Conservation (phyloP, 2,797 vertebrate genomes). For the Chelonia mydas region DNA sequence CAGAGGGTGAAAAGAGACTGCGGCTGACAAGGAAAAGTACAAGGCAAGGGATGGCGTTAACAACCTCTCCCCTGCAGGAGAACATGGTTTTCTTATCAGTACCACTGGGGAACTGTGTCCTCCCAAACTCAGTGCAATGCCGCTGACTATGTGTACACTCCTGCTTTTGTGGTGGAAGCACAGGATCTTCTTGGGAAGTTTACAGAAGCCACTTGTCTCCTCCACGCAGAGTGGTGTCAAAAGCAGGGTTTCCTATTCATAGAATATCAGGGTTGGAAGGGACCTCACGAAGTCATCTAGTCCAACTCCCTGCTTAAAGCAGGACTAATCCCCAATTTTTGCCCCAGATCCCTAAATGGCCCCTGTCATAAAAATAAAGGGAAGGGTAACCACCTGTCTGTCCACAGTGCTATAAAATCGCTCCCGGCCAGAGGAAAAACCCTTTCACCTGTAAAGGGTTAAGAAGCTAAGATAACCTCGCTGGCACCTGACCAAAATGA, state of each 20-base stretch:
- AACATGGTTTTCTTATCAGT: not conserved
- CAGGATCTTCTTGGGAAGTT: not conserved
- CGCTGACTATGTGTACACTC: not conserved
- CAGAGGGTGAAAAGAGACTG: not conserved
- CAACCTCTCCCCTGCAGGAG: not conserved
- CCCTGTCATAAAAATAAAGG: too few relatives aligned
- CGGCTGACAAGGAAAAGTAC: slow-evolving; percentile 4
- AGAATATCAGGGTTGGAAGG: too few relatives aligned
- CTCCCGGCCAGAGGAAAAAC: too few relatives aligned
- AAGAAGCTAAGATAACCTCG: too few relatives aligned
- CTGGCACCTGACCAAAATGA: too few relatives aligned
- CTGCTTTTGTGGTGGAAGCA: rapidly evolving
- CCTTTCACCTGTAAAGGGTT: too few relatives aligned
- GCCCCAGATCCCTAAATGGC: too few relatives aligned
- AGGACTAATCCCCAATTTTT: too few relatives aligned
- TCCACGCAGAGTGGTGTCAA: not conserved
- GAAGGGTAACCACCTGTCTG: too few relatives aligned
- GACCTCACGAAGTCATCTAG: too few relatives aligned
- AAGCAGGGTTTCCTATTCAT: not conserved
- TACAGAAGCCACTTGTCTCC: not conserved
- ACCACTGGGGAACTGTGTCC: not conserved
- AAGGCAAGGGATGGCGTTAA: not conserved
- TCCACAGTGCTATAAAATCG: too few relatives aligned
- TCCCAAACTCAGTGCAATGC: rapidly evolving
- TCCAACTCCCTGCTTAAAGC: too few relatives aligned